Conservation (phyloP, 2,888 invertebrate genomes). For the Silvanus unidentatus region DNA sequence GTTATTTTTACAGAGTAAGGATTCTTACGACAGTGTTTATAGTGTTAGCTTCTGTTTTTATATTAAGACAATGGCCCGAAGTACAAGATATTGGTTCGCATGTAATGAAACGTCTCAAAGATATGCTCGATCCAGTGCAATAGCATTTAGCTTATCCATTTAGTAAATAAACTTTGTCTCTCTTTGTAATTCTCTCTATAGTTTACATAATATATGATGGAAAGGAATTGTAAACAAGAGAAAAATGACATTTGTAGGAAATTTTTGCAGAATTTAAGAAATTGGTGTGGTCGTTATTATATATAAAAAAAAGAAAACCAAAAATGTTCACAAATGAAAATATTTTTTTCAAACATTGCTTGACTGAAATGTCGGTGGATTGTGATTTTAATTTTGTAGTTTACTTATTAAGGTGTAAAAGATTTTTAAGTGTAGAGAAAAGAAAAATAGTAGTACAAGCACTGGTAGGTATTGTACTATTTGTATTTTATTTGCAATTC, state of each 20-base stretch:
- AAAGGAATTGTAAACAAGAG: constrained; percentile 9
- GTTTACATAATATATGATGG: constrained; percentile 20
- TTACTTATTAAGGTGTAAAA: constrained; percentile 6
- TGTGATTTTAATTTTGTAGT: constrained; percentile 28
- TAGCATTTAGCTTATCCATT: constrained; percentile 37
- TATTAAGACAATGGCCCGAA: constrained; percentile 86
- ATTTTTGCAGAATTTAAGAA: not conserved
- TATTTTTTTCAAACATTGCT: constrained; percentile 12
- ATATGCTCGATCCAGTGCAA: constrained; percentile 60
- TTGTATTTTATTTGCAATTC: constrained; percentile 14
- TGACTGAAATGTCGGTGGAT: constrained; percentile 23
- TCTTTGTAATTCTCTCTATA: constrained; percentile 14
- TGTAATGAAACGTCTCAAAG: constrained; percentile 70
- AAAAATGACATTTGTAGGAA: not conserved
- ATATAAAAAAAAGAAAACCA: not conserved
- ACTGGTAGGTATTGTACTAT: constrained; percentile 8
- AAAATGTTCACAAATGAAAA: constrained; percentile 11
- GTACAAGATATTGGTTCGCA: constrained; percentile 77
- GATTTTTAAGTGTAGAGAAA: constrained; percentile 4
- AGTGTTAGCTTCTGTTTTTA: constrained; percentile 74
- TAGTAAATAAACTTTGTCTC: constrained; percentile 19
- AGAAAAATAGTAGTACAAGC: constrained; percentile 9
- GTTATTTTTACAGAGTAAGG: constrained; percentile 65
- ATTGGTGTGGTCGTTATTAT: not conserved
- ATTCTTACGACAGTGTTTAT: constrained; percentile 78